Base-by-base conservation (phyloP, 2,113 vertebrate species). In the Psammodynastes pulverulentus region DNA sequence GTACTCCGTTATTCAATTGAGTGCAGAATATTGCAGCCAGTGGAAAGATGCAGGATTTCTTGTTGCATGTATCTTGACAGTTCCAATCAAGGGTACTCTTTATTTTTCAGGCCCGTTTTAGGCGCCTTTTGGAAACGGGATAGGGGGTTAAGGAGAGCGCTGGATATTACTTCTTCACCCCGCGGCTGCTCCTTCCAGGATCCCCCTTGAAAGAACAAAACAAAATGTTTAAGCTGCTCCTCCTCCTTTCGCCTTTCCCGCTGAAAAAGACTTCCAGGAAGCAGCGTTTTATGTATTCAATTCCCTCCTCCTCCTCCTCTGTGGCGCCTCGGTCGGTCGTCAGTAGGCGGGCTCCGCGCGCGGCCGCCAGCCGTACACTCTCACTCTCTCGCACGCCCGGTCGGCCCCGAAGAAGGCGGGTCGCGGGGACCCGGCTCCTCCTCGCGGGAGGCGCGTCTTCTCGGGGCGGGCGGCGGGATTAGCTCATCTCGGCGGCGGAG, bases 401-500 rank as follows among this genome's bases (percentile, higher is more conserved):
- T 7, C n/a, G 9, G 21, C 24, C 24, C 21, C 3, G 39, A 21
- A 58, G 45, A 5, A 79, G 39, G n/a, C 94, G 43, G 1, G 48
- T 12, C 7, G 39, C 21, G 23, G 86, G 62, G 24, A 84, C 13
- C 10, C 12, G 92, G 87, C 93, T 93, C 95, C 79, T 94, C 93
- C 58, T 89, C 87, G 96, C 95, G 91, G 92, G 90, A 85, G 94
- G 93, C 92, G 94, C 91, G 89, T 92, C 43, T 67, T 89, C 72
- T 56, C 56, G 91, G 92, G 92, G 58, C 89, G 94, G 58, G 93
- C 86, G 94, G 95, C 92, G 34, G 95, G 91, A 91, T 96, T 96
- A 95, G 94, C 96, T 96, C 95, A 95, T 95, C 93, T 84, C 88
- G 91, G 85, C 85, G 45, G 93, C 72, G 51, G 85, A 58, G 46